phyloP scores from a whole-genome alignment of 2,113 vertebrate species.

The Melanerpes aurifrons region DNA sequence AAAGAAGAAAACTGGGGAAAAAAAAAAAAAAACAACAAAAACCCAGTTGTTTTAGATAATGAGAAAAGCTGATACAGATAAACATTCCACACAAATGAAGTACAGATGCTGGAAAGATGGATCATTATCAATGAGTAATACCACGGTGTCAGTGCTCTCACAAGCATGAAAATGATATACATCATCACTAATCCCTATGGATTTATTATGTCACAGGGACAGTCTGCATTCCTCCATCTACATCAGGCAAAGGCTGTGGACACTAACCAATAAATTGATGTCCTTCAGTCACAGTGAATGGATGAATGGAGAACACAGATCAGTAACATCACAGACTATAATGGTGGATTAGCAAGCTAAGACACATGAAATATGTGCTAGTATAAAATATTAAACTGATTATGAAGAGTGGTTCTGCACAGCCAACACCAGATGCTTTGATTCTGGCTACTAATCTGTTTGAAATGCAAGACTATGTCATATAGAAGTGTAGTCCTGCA shows the following conservation, averaged over 20 bases:
- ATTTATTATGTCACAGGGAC: slow-evolving; percentile 27
- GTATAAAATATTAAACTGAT: slow-evolving; percentile 61
- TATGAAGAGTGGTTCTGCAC: slow-evolving; percentile 57
- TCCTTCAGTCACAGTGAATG: slow-evolving; percentile 5
- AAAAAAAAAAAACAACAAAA: neutral
- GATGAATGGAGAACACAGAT: neutral
- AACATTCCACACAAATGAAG: slow-evolving; percentile 24
- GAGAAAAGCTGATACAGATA: neutral
- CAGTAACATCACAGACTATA: neutral
- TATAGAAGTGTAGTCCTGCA: neutral
- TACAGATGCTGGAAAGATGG: slow-evolving; percentile 45
- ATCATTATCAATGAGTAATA: slow-evolving; percentile 55
- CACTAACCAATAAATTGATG: neutral
- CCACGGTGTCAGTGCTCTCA: slow-evolving; percentile 22
- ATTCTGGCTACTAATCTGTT: slow-evolving; percentile 39
- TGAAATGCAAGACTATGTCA: slow-evolving; percentile 12
- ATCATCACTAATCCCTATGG: slow-evolving; percentile 37
- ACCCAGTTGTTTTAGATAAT: neutral
- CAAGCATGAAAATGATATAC: slow-evolving; percentile 51
- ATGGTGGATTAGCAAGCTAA: neutral
- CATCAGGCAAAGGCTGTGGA: neutral
- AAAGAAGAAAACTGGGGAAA: neutral
- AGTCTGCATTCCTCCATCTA: neutral
- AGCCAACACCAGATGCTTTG: slow-evolving; percentile 63
- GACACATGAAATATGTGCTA: slow-evolving; percentile 29